Evolutionary conservation across 2,888 invertebrate genomes (phyloP), one percentile per base, ranked within the genome.

Genomic region (Plagodis dolabraria): DNA sequence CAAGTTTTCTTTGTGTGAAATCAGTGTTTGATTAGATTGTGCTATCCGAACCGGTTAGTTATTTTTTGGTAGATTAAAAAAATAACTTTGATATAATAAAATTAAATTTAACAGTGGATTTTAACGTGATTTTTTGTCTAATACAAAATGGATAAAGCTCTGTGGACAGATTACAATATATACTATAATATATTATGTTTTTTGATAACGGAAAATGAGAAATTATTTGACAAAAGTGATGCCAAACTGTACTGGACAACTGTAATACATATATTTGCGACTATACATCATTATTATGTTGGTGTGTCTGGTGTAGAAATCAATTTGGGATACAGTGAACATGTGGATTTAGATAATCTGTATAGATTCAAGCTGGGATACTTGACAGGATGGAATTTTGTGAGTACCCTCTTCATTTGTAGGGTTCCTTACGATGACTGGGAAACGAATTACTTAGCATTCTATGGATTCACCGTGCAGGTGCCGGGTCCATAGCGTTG

Each of bases 301-400:
- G 72, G 63, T 0, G 2, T 80, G 2, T 81, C 73, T n/a, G 83
- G 84, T 0, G 53, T 67, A 0, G 65, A 71, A 0, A 33, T 84
- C 0, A 72, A 82, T 7, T 50, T 89, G n/a, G 62, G 60, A 0
- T 57, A 43, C 0, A 76, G 77, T 55, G 36, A 63, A 0, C 54
- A 72, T 0, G 44, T 67, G 0, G 74, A 84, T 7, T 63, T 91
- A 5, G 72, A 67, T n/a, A 78, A 75, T n/a, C 42, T 90, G 5
- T 79, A 81, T 7, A 78, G 70, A 5, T 89, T 60, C 46, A 68
- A 79, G 1, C 53, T 66, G 7, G 87, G 74, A 2, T 87, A 81
- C 43, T 56, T 90, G 0, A 91, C 89, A 11, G 89, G 89, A 8
- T 91, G 90, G 90, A 89, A 85, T 75, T 86, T 89, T 67, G 90